Conservation (phyloP, 2,797 vertebrate genomes). For the Acanthis flammea region DNA sequence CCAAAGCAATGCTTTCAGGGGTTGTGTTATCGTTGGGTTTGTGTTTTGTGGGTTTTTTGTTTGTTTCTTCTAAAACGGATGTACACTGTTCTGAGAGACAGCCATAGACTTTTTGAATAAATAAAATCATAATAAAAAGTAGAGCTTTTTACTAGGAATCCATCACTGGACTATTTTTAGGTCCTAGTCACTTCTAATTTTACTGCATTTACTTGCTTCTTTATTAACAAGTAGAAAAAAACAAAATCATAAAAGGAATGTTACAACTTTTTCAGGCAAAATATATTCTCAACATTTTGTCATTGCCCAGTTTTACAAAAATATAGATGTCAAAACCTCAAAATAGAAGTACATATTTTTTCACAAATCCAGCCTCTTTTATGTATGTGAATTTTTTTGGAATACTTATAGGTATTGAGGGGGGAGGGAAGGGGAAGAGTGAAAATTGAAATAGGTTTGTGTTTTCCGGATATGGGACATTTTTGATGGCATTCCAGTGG, state of each 20-base stretch:
- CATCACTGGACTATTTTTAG: background rate
- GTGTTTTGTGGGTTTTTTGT: background rate
- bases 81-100: background rate
- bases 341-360: background rate
- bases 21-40: background rate
- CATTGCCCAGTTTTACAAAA: background rate
- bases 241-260: background rate
- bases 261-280: background rate
- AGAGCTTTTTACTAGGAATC: background rate
- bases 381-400: background rate
- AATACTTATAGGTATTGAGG: background rate
- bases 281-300: background rate
- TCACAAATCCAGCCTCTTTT: background rate
- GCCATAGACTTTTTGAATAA: background rate
- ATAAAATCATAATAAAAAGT: background rate
- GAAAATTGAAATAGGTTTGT: background rate
- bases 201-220: background rate
- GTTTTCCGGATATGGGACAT: background rate
- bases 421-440: background rate
- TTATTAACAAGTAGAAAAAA: background rate
- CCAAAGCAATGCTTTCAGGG: background rate
- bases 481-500: background rate
- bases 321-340: background rate
- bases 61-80: background rate
- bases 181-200: background rate